Evolutionary conservation across 1,140 invertebrate species (phyloP).

Genomic region (Zaprionus africanus): DNA sequence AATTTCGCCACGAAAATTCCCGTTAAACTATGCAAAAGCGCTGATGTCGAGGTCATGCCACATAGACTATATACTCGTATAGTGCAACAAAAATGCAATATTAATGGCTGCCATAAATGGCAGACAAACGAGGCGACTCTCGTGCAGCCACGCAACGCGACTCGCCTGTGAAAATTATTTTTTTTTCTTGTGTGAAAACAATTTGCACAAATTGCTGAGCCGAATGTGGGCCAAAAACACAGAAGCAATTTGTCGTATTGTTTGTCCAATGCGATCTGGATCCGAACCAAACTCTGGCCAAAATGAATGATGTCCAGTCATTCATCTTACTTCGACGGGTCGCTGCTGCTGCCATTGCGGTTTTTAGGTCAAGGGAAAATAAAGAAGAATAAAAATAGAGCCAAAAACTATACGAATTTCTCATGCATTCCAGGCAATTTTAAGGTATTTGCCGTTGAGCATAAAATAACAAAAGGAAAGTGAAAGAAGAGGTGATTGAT

Average conservation of each 20-base stretch:
- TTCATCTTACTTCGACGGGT: constrained; percentile 39
- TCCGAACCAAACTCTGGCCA: constrained; percentile 10
- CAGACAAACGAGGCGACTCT: constrained; percentile 22
- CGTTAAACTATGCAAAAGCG: constrained; percentile 49
- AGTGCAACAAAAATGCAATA: constrained; percentile 69
- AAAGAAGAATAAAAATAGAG: neutral
- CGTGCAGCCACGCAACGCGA: neutral
- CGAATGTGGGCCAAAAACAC: constrained; percentile 40
- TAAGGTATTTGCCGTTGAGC: neutral
- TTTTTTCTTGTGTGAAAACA: constrained; percentile 61
- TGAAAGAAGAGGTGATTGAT: neutral
- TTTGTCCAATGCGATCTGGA: constrained; percentile 30
- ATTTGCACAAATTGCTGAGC: constrained; percentile 67
- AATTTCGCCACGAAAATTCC: constrained; percentile 54
- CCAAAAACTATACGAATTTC: neutral
- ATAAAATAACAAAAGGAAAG: neutral
- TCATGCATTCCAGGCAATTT: neutral
- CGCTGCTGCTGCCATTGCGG: neutral
- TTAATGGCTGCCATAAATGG: constrained; percentile 70
- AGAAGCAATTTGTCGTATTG: constrained; percentile 76
- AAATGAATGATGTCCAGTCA: constrained; percentile 48
- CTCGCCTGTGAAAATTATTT: constrained; percentile 48
- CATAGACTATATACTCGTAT: neutral
- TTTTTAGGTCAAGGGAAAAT: constrained; percentile 37
- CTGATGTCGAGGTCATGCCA: constrained; percentile 35